Percentiles rank a stretch among this genome's conserved stretches.
These are phyloP conservation scores for Pagetopsis macropterus DNA, from an alignment of 2,797 vertebrate species.

Conservation along the genomic window DNA sequence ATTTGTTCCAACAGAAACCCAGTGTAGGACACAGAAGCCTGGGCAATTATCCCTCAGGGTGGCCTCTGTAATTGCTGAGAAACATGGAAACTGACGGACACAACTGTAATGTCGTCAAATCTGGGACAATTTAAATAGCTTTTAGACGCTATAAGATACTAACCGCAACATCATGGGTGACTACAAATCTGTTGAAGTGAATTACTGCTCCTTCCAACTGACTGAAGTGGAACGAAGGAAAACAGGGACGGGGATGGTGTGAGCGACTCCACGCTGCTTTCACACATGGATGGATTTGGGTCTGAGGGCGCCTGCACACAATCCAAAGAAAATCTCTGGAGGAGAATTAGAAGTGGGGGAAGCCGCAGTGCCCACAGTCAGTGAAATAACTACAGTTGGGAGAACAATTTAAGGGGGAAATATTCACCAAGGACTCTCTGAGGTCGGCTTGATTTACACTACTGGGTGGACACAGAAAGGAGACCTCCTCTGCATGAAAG, in stretches of 20 bases:
- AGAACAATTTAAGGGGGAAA: conserved; percentile 28
- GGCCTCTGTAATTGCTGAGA: conserved; percentile 9
- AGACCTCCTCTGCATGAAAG: conserved; percentile 43
- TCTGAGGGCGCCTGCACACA: conserved; percentile 17
- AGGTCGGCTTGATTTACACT: conserved; percentile 57
- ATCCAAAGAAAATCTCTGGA: conserved; percentile 1
- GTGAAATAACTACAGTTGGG: conserved; percentile 48
- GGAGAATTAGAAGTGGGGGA: conserved; percentile 12
- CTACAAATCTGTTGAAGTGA: conserved; percentile 28
- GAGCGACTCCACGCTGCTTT: conserved; percentile 55
- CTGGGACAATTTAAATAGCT: conserved; percentile 12
- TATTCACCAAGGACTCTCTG: conserved; percentile 33
- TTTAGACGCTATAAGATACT: conserved; percentile 11
- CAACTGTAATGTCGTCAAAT: neutral
- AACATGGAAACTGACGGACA: neutral
- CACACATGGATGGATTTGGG: conserved; percentile 39
- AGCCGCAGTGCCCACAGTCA: conserved; percentile 38
- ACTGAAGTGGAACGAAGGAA: conserved; percentile 19
- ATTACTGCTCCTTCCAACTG: neutral
- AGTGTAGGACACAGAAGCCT: conserved; percentile 20
- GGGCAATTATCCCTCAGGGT: conserved; percentile 22
- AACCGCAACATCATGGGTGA: conserved; percentile 34
- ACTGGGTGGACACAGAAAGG: neutral
- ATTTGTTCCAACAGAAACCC: too few relatives aligned
- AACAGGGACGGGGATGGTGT: conserved; percentile 5